A percentile compares a stretch with the other conserved stretches of the same genome.
These are phyloP conservation scores for Caenorhabditis brenneri DNA, from an alignment of 1,140 invertebrate genomes.

Conservation along the genomic window DNA sequence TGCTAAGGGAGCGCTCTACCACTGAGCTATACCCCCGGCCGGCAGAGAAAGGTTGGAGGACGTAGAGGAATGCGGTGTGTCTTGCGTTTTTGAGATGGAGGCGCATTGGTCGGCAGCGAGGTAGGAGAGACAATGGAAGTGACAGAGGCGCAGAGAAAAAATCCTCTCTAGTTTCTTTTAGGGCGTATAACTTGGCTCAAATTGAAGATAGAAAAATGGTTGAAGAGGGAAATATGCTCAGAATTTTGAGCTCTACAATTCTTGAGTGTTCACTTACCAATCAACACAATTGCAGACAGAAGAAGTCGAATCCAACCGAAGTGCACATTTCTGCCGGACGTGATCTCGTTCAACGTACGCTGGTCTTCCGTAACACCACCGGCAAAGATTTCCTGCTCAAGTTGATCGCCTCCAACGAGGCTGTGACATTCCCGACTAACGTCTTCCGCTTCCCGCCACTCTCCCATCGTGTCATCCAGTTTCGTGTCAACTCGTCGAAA, in stretches of 20 bases:
- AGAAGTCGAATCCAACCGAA: slow-evolving; percentile 19
- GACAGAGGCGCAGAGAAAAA: no score
- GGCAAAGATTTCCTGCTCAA: slow-evolving; percentile 24
- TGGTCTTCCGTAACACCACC: slow-evolving; percentile 12
- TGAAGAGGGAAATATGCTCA: no score
- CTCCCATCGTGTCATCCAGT: slow-evolving; percentile 2
- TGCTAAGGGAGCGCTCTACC: slow-evolving; percentile 34
- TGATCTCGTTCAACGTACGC: slow-evolving; percentile 16
- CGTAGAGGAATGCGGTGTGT: no score
- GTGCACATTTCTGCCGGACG: not conserved
- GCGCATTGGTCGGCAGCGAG: no score
- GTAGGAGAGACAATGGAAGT: no score
- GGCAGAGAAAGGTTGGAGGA: no score
- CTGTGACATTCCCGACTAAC: not conserved
- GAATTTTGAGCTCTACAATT: no score
- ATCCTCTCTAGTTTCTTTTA: no score
- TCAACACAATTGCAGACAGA: not conserved
- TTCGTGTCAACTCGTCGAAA: slow-evolving; percentile 5
- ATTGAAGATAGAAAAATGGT: no score
- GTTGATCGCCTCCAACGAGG: not conserved
- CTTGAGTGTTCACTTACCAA: no score
- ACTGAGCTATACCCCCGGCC: slow-evolving; percentile 2
- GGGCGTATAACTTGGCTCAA: no score
- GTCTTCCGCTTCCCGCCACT: not conserved
- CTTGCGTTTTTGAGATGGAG: no score